These are phyloP conservation scores for Alsophila aescularia DNA, from an alignment of 2,888 invertebrate genomes.

Conservation along the genomic window DNA sequence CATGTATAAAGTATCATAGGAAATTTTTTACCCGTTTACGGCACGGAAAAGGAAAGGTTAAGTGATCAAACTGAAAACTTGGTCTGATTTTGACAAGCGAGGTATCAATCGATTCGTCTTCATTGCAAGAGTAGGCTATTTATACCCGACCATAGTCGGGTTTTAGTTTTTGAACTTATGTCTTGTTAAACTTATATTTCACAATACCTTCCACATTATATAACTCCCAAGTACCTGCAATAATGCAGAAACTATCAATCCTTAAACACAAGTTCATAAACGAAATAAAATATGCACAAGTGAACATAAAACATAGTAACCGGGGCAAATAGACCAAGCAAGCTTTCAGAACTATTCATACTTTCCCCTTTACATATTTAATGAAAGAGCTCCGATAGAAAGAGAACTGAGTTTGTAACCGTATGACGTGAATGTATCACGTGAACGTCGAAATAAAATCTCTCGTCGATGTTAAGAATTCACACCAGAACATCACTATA, in stretches of 20 bases:
- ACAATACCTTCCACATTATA: no score
- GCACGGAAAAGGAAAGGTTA: no score
- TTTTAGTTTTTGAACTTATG: no score
- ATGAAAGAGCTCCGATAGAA: conserved; percentile 25
- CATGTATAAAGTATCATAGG: no score
- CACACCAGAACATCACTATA: neutral
- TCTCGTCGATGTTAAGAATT: neutral
- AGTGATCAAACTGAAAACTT: no score
- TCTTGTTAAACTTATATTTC: no score
- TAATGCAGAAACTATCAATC: conserved; percentile 1
- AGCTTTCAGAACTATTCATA: conserved; percentile 25
- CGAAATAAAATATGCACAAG: conserved; percentile 6
- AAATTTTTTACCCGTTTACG: no score
- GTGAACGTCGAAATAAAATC: neutral
- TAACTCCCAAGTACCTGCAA: neutral
- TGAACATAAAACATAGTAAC: conserved; percentile 19
- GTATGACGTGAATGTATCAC: conserved; percentile 3
- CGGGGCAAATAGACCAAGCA: conserved; percentile 23
- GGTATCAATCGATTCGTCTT: no score
- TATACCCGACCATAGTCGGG: no score
- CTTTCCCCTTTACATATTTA: conserved; percentile 28
- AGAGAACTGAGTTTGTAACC: conserved; percentile 8
- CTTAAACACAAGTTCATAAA: neutral
- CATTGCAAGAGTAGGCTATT: no score
- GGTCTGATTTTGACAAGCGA: no score